Percentiles rank a stretch among this genome's conserved stretches.
These are phyloP conservation scores for Druceiella hillmani DNA, from an alignment of 2,888 invertebrate genomes.

Conservation along the genomic window DNA sequence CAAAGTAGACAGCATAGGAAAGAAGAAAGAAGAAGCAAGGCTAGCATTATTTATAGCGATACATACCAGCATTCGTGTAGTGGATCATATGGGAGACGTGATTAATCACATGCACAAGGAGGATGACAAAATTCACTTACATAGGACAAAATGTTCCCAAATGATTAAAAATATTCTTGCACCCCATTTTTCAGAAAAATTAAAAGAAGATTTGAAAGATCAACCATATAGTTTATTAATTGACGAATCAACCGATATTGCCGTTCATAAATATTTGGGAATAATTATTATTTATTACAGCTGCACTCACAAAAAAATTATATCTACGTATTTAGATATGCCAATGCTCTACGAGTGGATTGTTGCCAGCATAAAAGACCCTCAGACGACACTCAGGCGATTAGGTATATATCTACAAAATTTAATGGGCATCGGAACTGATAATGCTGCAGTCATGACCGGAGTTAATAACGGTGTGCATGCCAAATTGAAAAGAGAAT, in stretches of 20 bases:
- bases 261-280: conserved; percentile 12
- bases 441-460: too few relatives aligned
- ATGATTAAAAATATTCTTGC: conserved; percentile 14
- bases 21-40: conserved; percentile 17
- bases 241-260: conserved; percentile 13
- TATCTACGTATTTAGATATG: conserved; percentile 22
- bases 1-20: conserved; percentile 6
- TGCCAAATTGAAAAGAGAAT: conserved; percentile 1
- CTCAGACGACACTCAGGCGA: conserved; percentile 13
- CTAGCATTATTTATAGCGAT: conserved; percentile 16
- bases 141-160: conserved; percentile 14
- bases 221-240: conserved; percentile 11
- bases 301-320: conserved; percentile 17
- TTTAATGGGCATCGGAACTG: conserved; percentile 30
- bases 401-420: conserved; percentile 23
- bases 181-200: conserved; percentile 11
- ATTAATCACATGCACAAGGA: conserved; percentile 19
- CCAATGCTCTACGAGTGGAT: conserved; percentile 19
- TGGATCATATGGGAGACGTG: conserved; percentile 20
- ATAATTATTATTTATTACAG: conserved; percentile 14
- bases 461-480: neutral
- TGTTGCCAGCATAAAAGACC: conserved; percentile 15
- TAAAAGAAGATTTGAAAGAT: conserved; percentile 11
- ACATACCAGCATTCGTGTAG: conserved; percentile 19
- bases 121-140: conserved; percentile 12